A percentile compares a stretch with the other conserved stretches of the same genome.
phyloP scores from a whole-genome alignment of 2,113 vertebrate species.

The Syrrhaptes paradoxus region DNA sequence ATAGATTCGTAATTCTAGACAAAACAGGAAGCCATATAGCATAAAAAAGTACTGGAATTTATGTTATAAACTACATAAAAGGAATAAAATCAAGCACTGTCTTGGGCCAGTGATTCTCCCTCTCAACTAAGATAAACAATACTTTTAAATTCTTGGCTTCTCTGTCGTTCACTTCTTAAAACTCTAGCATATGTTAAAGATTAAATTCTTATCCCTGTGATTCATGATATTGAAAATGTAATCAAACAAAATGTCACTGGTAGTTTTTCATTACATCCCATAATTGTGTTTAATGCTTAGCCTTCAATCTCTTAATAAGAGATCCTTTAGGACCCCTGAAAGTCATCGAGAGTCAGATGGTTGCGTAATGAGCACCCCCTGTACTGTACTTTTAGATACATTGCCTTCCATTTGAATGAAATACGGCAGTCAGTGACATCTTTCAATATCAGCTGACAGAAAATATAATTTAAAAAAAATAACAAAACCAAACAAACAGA shows the following conservation, averaged over 20 bases:
- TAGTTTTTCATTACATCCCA: background rate
- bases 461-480: background rate
- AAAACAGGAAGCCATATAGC: constrained; percentile 70
- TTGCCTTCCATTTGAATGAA: background rate
- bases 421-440: background rate
- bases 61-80: constrained; percentile 32
- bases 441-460: background rate
- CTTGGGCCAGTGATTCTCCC: background rate
- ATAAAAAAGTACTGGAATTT: constrained; percentile 29
- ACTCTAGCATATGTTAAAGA: constrained; percentile 29
- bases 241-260: background rate
- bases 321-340: background rate
- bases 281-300: background rate
- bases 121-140: constrained; percentile 21
- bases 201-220: constrained; percentile 20
- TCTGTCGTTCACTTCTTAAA: constrained; percentile 4
- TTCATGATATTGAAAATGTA: constrained; percentile 20
- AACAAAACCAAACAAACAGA: background rate
- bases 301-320: background rate
- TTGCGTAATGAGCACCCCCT: background rate
- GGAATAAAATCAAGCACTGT: background rate
- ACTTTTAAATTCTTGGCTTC: constrained; percentile 41
- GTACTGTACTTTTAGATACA: background rate
- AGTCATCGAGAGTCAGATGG: background rate
- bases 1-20: constrained; percentile 75